Conservation (phyloP, 1,140 invertebrate genomes). For the Arion vulgaris region DNA sequence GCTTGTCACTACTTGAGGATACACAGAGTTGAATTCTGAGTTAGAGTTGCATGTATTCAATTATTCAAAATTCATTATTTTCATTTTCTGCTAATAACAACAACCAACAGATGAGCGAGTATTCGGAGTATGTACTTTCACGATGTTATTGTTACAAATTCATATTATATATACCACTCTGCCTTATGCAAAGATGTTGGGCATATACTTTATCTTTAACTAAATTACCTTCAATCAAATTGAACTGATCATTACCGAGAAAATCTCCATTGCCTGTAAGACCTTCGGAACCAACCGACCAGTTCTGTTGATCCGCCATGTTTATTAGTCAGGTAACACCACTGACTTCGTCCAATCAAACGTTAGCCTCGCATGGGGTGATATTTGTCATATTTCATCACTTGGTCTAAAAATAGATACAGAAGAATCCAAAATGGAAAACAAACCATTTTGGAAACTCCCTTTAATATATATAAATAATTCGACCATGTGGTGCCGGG, state of each 20-base stretch:
- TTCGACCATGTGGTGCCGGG: too few species aligned
- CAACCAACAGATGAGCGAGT: too few species aligned
- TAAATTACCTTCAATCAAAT: slow-evolving; percentile 4
- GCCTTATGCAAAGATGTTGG: too few species aligned
- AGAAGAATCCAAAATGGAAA: too few species aligned
- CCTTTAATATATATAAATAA: not conserved
- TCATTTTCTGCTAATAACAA: too few species aligned
- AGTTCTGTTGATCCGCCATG: slow-evolving; percentile 36
- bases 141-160: too few species aligned
- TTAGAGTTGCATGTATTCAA: too few species aligned
- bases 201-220: not conserved
- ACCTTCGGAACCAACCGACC: slow-evolving; percentile 21
- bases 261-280: slow-evolving; percentile 6
- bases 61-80: too few species aligned
- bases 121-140: too few species aligned
- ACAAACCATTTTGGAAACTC: not conserved
- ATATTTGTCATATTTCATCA: slow-evolving; percentile 16
- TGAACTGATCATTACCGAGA: slow-evolving; percentile 6
- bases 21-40: too few species aligned
- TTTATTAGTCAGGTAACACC: slow-evolving; percentile 29
- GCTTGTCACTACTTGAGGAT: too few species aligned
- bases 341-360: slow-evolving; percentile 29
- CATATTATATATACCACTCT: too few species aligned
- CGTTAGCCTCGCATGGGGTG: slow-evolving; percentile 11
- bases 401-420: not conserved